phyloP scores from a whole-genome alignment of 2,113 vertebrate genomes.

The Strigops habroptila region DNA sequence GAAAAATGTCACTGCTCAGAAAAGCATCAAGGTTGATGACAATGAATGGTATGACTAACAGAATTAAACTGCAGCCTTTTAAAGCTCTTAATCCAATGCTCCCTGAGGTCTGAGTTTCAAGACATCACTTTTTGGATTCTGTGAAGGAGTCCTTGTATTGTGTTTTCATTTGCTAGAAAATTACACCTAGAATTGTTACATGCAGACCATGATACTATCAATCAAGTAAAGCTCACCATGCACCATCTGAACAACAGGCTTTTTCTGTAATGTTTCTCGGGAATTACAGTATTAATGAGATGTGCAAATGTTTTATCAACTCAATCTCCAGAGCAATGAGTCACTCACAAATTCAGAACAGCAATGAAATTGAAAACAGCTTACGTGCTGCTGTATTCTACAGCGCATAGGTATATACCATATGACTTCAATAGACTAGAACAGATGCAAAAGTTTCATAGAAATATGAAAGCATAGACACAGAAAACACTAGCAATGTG shows the following conservation, averaged over 20 bases:
- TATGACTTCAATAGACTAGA: neutral
- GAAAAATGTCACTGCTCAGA: neutral
- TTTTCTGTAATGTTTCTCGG: neutral
- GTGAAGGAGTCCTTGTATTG: neutral
- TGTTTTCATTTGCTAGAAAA: constrained; percentile 1
- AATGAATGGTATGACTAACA: neutral
- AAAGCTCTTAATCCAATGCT: neutral
- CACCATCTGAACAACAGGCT: neutral
- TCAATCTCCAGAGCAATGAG: constrained; percentile 29
- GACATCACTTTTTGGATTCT: neutral
- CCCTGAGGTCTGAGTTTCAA: neutral
- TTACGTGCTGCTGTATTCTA: neutral
- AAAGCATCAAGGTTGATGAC: neutral
- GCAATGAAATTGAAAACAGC: constrained; percentile 19
- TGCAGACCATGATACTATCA: neutral
- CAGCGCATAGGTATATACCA: neutral
- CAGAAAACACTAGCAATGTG: neutral
- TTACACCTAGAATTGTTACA: neutral
- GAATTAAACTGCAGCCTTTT: neutral
- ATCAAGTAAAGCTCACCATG: neutral
- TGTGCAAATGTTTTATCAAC: constrained; percentile 39
- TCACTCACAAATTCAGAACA: constrained; percentile 11
- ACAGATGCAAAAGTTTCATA: neutral
- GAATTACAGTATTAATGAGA: constrained; percentile 31
- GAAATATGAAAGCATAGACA: neutral